Base-by-base conservation (phyloP, 2,888 invertebrate species). In the Meandrusa payeni region DNA sequence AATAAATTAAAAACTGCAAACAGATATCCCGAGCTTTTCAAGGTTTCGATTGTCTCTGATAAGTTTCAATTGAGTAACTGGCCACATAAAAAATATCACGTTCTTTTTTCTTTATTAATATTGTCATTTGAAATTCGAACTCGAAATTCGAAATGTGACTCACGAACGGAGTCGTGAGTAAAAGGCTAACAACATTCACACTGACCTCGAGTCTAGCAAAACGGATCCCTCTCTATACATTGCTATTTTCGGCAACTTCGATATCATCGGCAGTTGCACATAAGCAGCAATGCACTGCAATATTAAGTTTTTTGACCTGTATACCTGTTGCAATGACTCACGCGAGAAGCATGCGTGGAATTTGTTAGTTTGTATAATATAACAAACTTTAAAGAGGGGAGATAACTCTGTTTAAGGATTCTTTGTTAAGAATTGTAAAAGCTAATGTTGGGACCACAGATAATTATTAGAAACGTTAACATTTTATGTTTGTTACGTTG, bases 291-390 rank as follows among this genome's bases (percentile, higher is more conserved):
- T 37, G 37, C 23, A 41, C 4, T 19, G 3, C n/a, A 23, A 9
- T 12, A 3, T 15, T 11, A 36, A 37, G 42, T 43, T 43, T 37
- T 43, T 28, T 43, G 42, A 43, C 42, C 42, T 10, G 37, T n/a
- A 34, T 36, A 29, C 22, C 19, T 20, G 28, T 15, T 22, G 10
- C 5, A 9, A 26, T 36, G 36, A 43, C 17, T 37, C 42, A 43
- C 9, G n/a, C 9, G 15, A 19, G 13, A 23, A 37, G 9, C 9
- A 36, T 37, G 36, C 42, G 20, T 17, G 24, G 36, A 24, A 42
- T 43, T 10, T 17, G 12, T 28, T 29, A 31, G 31, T 37, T 37
- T 24, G 37, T 37, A 29, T 31, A 28, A 24, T 15, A 29, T 17
- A n/a, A 19, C 12, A 38, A 22, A 40, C 24, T 36, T 7, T 24